phyloP scores from a whole-genome alignment of 2,888 invertebrate genomes.

The Caenorhabditis imperialis region DNA sequence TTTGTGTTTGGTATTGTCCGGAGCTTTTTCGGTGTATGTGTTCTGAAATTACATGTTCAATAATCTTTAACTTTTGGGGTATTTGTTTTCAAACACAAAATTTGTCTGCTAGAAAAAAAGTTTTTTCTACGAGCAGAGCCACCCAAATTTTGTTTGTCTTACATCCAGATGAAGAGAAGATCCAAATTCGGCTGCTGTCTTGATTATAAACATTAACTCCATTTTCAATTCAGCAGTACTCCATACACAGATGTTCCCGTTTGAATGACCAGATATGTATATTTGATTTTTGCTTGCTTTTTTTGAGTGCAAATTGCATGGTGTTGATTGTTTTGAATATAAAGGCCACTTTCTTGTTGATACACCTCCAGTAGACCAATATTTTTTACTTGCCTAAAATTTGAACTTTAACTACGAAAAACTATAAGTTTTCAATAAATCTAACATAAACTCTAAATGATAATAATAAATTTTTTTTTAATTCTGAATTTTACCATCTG shows the following conservation, averaged over 20 bases:
- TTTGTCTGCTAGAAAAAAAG: background rate
- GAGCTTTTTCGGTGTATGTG: too few relatives aligned
- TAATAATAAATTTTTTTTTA: too few relatives aligned
- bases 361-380: slow-evolving; percentile 20
- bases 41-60: too few relatives aligned
- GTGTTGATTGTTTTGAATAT: too few relatives aligned
- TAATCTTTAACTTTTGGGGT: too few relatives aligned
- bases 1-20: slow-evolving; percentile 2
- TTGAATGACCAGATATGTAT: slow-evolving; percentile 42
- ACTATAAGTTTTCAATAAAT: background rate
- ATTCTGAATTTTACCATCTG: too few relatives aligned
- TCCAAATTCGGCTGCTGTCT: slow-evolving; percentile 30
- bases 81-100: background rate
- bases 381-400: slow-evolving; percentile 16
- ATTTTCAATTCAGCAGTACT: slow-evolving; percentile 32
- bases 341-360: slow-evolving; percentile 37
- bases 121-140: background rate
- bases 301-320: too few relatives aligned
- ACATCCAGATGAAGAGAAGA: slow-evolving; percentile 1
- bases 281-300: too few relatives aligned
- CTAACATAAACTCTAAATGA: background rate
- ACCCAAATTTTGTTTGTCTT: background rate
- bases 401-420: too few relatives aligned
- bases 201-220: slow-evolving; percentile 15
- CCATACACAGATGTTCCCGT: slow-evolving; percentile 44